These are phyloP conservation scores for Psettodes erumei DNA, from an alignment of 2,113 vertebrate species.

Conservation along the genomic window DNA sequence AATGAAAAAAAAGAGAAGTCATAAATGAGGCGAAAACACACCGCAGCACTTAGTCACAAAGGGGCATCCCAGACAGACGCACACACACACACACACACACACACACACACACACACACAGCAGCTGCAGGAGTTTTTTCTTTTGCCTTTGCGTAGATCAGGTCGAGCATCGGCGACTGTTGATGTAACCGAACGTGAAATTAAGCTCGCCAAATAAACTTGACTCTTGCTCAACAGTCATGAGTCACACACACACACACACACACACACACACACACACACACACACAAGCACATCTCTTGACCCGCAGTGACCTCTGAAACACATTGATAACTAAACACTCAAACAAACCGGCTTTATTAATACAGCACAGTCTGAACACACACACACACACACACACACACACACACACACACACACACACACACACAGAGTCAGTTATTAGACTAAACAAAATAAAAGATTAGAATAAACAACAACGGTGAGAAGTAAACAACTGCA, in stretches of 20 bases:
- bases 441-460: not conserved
- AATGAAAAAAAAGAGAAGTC: conserved; percentile 12
- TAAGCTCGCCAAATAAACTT: conserved; percentile 39
- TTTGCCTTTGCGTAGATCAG: not conserved
- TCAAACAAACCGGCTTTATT: not conserved
- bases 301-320: conserved; percentile 13
- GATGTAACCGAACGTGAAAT: conserved; percentile 15
- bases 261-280: conserved; percentile 26
- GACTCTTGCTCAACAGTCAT: conserved; percentile 17
- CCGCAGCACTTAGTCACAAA: conserved; percentile 44
- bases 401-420: no score
- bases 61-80: conserved; percentile 7
- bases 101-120: conserved; percentile 1
- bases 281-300: not conserved
- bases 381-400: no score
- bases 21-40: conserved; percentile 10
- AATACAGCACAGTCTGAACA: not conserved
- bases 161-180: conserved; percentile 11
- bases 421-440: not conserved
- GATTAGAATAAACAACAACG: not conserved
- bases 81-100: conserved; percentile 31
- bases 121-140: not conserved
- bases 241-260: conserved; percentile 36
- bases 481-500: conserved; percentile 6
- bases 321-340: not conserved